A percentile compares a stretch with the other conserved stretches of the same genome.
Conservation (phyloP, 2,888 invertebrate species). For the Scelioninae gen. 1 region DNA sequence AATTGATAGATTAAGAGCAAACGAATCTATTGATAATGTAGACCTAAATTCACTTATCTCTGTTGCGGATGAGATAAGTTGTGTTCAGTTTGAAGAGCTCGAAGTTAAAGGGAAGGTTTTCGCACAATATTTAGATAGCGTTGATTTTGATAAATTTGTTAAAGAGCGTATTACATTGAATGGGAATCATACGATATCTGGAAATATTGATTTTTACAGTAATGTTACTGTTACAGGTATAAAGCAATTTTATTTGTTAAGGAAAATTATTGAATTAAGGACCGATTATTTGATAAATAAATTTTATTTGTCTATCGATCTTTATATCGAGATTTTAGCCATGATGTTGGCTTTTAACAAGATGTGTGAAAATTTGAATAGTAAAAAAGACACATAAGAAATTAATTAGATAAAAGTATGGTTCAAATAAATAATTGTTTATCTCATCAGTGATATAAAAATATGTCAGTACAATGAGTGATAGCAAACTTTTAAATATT, state of each 20-base stretch:
- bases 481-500: too few species aligned
- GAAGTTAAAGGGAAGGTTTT: conserved; percentile 52
- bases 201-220: conserved; percentile 74
- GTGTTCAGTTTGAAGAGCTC: conserved; percentile 73
- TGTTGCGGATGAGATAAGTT: conserved; percentile 55
- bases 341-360: too few species aligned
- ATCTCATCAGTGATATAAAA: too few species aligned
- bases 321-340: too few species aligned
- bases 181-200: conserved; percentile 69
- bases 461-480: too few species aligned
- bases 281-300: background rate
- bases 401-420: too few species aligned
- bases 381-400: too few species aligned
- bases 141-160: conserved; percentile 76
- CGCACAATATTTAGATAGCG: conserved; percentile 72
- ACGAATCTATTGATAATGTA: conserved; percentile 69
- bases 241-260: background rate
- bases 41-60: conserved; percentile 68
- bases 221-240: conserved; percentile 74
- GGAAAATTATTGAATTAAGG: background rate
- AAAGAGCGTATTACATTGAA: conserved; percentile 73
- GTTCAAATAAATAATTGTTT: too few species aligned
- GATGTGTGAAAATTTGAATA: too few species aligned
- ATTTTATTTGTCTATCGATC: too few species aligned
- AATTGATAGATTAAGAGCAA: conserved; percentile 69